A percentile compares a stretch with the other conserved stretches of the same genome.
Conservation (phyloP, 2,797 vertebrate genomes). For the Gymnoscopelus microlampas region DNA sequence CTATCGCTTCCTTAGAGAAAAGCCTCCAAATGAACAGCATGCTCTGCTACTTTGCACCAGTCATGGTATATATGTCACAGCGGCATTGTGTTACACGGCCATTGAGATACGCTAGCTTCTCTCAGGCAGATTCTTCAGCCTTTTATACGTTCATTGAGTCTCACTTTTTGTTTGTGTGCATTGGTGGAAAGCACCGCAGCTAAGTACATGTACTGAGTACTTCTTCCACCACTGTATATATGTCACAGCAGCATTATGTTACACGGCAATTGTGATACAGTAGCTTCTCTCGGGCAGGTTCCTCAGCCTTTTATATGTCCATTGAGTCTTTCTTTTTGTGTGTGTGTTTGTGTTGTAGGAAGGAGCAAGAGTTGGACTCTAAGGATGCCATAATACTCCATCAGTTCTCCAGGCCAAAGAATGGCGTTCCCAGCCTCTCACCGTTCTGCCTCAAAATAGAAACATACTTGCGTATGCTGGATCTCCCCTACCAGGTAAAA, state of each 20-base stretch:
- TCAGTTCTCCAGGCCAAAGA: slow-evolving; percentile 96
- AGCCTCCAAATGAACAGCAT: slow-evolving; percentile 17
- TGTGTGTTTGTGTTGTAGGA: slow-evolving; percentile 76
- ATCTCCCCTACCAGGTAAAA: slow-evolving; percentile 96
- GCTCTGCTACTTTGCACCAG: slow-evolving; percentile 1
- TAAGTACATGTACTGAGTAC: too few relatives aligned
- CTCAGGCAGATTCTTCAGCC: not conserved
- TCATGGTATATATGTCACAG: slow-evolving; percentile 27
- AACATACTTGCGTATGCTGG: slow-evolving; percentile 96
- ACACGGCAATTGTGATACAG: too few relatives aligned
- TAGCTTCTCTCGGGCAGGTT: too few relatives aligned
- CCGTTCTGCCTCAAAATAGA: slow-evolving; percentile 98
- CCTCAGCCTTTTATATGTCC: too few relatives aligned
- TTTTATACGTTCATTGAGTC: slow-evolving; percentile 8
- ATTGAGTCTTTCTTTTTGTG: not conserved
- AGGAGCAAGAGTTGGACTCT: slow-evolving; percentile 95
- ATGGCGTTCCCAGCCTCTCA: slow-evolving; percentile 93
- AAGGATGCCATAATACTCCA: slow-evolving; percentile 98
- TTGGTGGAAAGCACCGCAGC: too few relatives aligned
- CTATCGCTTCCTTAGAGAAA: slow-evolving; percentile 8
- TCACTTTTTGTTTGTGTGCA: not conserved
- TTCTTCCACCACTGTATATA: too few relatives aligned
- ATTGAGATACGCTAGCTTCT: not conserved
- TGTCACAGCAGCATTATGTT: too few relatives aligned
- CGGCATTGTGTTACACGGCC: too few relatives aligned